phyloP scores from a whole-genome alignment of 1,140 invertebrate species.

The Tetramorium parvispinum region DNA sequence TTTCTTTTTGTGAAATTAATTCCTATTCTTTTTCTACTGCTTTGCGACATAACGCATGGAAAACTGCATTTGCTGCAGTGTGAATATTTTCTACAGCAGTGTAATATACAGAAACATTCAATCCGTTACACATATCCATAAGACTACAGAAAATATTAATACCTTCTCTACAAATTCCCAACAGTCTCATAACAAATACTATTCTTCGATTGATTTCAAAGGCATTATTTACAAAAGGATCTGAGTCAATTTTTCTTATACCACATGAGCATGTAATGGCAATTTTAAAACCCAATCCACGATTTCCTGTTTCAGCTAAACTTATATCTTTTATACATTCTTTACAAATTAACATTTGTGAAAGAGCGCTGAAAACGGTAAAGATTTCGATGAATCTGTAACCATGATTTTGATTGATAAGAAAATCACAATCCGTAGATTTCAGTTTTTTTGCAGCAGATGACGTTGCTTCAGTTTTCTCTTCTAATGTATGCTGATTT shows the following conservation, averaged over 20 bases:
- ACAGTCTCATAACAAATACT: slow-evolving; percentile 4
- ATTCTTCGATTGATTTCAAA: slow-evolving; percentile 18
- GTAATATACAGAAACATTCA: not conserved
- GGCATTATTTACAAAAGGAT: not conserved
- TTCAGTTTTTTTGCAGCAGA: slow-evolving; percentile 2
- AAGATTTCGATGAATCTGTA: not conserved
- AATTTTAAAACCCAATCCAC: slow-evolving; percentile 7
- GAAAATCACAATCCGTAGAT: not conserved
- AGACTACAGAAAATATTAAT: slow-evolving; percentile 3
- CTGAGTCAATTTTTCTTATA: not conserved
- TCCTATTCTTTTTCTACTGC: not conserved
- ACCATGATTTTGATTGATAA: not conserved
- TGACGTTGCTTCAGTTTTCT: not conserved
- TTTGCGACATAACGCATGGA: not conserved
- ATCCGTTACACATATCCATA: not conserved
- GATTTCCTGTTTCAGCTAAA: not conserved
- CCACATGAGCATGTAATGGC: not conserved
- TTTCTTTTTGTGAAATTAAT: not conserved
- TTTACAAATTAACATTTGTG: slow-evolving; percentile 17
- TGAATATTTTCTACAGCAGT: not conserved
- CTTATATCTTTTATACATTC: not conserved
- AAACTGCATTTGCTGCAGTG: not conserved
- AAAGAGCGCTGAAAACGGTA: not conserved
- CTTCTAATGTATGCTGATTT: not conserved
- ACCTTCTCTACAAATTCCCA: not conserved